Conservation (phyloP, 64 coral and sea anemone genomes). For the Pachyseris speciosa region DNA sequence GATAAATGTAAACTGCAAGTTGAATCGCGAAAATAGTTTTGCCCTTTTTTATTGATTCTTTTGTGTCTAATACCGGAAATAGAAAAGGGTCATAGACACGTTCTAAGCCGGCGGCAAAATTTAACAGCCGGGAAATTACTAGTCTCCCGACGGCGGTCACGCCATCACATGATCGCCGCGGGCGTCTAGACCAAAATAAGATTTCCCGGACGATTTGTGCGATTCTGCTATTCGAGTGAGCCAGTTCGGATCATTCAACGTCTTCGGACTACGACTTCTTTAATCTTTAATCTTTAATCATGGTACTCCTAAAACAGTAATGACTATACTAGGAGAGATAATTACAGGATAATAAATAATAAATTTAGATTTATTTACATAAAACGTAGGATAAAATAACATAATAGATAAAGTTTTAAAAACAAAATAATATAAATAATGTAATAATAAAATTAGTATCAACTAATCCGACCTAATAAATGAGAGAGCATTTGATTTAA, state of each 20-base stretch:
- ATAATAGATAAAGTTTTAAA: too few species aligned
- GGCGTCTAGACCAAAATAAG: constrained; percentile 70
- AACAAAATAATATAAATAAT: too few species aligned
- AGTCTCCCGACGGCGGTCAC: constrained; percentile 77
- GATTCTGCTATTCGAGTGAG: constrained; percentile 63
- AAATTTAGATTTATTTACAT: too few species aligned
- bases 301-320: too few species aligned
- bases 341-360: too few species aligned
- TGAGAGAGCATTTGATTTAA: too few species aligned
- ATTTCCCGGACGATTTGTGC: constrained; percentile 57
- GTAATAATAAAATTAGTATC: too few species aligned
- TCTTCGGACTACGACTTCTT: constrained; percentile 74
- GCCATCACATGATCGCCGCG: constrained; percentile 76
- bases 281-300: too few species aligned
- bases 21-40: constrained; percentile 75
- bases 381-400: too few species aligned
- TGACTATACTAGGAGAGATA: too few species aligned
- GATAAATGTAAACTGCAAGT: constrained; percentile 75
- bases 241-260: constrained; percentile 69
- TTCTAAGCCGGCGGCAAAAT: constrained; percentile 80
- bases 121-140: constrained; percentile 84
- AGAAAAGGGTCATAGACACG: constrained; percentile 80
- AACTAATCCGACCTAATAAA: too few species aligned
- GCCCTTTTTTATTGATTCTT: constrained; percentile 86
- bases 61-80: constrained; percentile 81